Evolutionary conservation across 2,797 vertebrate species (phyloP).

Genomic region (Sebastes reedi): DNA sequence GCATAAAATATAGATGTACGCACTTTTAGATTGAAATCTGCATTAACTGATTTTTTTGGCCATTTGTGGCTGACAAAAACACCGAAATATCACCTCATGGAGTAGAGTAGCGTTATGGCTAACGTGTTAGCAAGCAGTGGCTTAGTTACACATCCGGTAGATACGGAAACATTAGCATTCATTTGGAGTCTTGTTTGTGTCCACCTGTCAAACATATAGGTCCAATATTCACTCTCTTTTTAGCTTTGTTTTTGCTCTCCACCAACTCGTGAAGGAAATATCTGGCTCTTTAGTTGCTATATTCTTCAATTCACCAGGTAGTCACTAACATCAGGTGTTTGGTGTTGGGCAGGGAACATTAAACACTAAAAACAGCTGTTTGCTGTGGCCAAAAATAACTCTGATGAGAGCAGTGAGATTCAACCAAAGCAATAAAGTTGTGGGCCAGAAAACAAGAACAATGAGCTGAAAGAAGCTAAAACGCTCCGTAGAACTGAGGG

Average conservation of each 20-base stretch:
- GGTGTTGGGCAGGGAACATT: not conserved
- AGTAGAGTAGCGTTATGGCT: not conserved
- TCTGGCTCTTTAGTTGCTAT: not conserved
- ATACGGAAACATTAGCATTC: not conserved
- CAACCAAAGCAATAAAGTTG: not conserved
- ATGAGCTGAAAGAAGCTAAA: not conserved
- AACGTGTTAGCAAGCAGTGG: not conserved
- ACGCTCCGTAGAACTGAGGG: no score
- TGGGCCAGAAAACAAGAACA: accelerated
- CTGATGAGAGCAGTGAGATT: not conserved
- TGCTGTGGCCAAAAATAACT: not conserved
- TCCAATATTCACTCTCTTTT: not conserved
- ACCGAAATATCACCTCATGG: not conserved
- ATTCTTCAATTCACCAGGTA: not conserved
- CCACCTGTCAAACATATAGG: not conserved
- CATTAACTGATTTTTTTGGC: not conserved
- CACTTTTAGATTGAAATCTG: not conserved
- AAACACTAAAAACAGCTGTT: not conserved
- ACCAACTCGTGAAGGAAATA: not conserved
- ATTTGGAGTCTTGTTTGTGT: not conserved
- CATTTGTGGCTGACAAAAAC: not conserved
- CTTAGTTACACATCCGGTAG: not conserved
- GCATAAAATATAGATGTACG: not conserved
- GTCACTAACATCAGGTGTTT: not conserved
- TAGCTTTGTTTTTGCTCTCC: not conserved